Evolutionary conservation across 1,140 invertebrate genomes (phyloP).

Genomic region (Drosophila ananassae): DNA sequence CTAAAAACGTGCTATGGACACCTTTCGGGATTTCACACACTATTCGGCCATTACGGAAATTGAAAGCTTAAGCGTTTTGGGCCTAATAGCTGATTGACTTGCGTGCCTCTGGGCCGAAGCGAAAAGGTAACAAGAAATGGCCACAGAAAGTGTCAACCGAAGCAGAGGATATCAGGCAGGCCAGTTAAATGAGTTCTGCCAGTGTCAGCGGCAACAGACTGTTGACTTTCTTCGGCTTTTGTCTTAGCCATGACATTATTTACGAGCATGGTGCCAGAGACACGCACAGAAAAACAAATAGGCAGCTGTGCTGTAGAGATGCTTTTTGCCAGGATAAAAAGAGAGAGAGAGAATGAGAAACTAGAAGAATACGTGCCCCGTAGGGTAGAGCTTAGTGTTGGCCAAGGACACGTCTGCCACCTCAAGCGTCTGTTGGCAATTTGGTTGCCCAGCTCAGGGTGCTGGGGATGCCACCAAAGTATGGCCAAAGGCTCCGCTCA

Average conservation of each 20-base stretch:
- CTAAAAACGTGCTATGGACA: neutral
- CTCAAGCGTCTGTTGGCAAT: constrained; percentile 56
- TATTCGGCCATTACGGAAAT: constrained; percentile 23
- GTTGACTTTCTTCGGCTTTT: constrained; percentile 46
- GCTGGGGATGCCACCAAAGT: constrained; percentile 9
- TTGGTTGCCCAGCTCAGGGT: constrained; percentile 17
- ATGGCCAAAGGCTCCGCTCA: constrained; percentile 21
- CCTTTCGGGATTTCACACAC: constrained; percentile 10
- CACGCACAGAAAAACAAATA: constrained; percentile 62
- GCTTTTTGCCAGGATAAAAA: constrained; percentile 9
- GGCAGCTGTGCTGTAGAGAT: constrained; percentile 29
- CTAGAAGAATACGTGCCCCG: constrained; percentile 58
- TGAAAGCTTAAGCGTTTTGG: constrained; percentile 39
- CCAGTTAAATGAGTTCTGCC: constrained; percentile 43
- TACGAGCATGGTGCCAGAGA: constrained; percentile 53
- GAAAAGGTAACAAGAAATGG: constrained; percentile 32
- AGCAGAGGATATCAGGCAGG: constrained; percentile 17
- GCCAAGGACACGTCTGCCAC: constrained; percentile 34
- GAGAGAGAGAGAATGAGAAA: constrained; percentile 22
- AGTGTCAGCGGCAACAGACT: constrained; percentile 49
- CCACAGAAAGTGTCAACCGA: constrained; percentile 27
- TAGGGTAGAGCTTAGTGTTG: constrained; percentile 22
- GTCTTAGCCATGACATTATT: constrained; percentile 66
- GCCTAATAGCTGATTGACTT: constrained; percentile 55
- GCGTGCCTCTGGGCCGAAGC: constrained; percentile 8